A percentile compares a stretch with the other conserved stretches of the same genome.
Conservation (phyloP, 92 coral and sea anemone genomes). For the Blastomussa wellsi region DNA sequence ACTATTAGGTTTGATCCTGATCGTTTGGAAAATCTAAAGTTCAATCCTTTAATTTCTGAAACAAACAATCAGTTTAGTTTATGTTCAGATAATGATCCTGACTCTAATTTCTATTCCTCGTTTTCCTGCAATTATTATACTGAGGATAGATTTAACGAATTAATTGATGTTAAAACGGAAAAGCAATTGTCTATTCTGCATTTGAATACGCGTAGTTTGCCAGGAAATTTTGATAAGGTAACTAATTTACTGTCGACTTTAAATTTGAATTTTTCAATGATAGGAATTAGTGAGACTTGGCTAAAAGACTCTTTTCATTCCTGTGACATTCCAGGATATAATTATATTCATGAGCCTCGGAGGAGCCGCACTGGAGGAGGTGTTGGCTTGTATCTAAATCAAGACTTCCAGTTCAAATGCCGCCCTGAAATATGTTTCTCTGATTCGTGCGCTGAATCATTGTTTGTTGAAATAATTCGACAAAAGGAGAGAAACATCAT, state of each 20-base stretch:
- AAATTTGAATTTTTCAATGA: slow-evolving; percentile 3
- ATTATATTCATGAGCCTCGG: background rate
- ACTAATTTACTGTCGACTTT: background rate
- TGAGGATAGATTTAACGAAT: slow-evolving; percentile 2
- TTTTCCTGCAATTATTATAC: background rate
- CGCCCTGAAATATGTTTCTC: too few species aligned
- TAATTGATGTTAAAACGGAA: background rate
- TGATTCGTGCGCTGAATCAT: too few species aligned
- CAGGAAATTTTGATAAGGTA: slow-evolving; percentile 3
- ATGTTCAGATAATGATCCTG: background rate
- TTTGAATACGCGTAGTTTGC: background rate
- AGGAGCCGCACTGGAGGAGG: too few species aligned
- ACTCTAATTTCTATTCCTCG: slow-evolving; percentile 9
- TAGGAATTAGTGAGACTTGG: too few species aligned
- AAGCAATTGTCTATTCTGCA: slow-evolving; percentile 1
- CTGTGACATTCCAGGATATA: too few species aligned
- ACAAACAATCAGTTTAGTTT: slow-evolving; percentile 1
- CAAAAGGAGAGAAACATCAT: too few species aligned
- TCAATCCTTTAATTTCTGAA: slow-evolving; percentile 7
- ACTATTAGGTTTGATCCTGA: background rate
- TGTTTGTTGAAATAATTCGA: too few species aligned
- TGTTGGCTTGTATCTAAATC: background rate
- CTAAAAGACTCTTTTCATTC: too few species aligned
- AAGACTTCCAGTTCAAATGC: too few species aligned
- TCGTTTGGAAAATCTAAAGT: background rate